Percentiles rank a stretch among this genome's conserved stretches.
Evolutionary conservation across 2,797 vertebrate species (phyloP).

Genomic region (Benthosema pterotum): DNA sequence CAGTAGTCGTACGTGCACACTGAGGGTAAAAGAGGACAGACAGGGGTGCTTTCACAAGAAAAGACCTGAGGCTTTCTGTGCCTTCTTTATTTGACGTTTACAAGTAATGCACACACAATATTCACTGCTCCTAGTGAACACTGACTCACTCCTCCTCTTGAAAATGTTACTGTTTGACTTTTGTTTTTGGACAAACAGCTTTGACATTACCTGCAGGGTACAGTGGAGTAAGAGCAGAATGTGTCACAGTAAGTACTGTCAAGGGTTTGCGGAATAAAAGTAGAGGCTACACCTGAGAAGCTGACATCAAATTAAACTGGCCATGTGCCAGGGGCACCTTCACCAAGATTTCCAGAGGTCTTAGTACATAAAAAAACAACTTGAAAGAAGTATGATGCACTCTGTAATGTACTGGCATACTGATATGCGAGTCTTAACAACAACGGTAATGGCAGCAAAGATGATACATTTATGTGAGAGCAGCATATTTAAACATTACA

Average conservation of each 20-base stretch:
- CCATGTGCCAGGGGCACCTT: too few species aligned
- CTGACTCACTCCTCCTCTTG: slow-evolving; percentile 34
- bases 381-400: slow-evolving; percentile 16
- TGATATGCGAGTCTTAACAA: slow-evolving; percentile 1
- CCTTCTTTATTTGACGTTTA: slow-evolving; percentile 69
- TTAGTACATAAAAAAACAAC: slow-evolving; percentile 23
- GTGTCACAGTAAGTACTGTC: slow-evolving; percentile 39
- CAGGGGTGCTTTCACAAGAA: slow-evolving; percentile 31
- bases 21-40: not conserved
- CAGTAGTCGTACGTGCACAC: too few species aligned
- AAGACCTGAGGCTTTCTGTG: slow-evolving; percentile 43
- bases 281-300: slow-evolving; percentile 60
- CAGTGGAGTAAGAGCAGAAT: not conserved
- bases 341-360: slow-evolving; percentile 12
- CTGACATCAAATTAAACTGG: slow-evolving; percentile 35
- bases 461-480: slow-evolving; percentile 31
- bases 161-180: slow-evolving; percentile 37
- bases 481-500: slow-evolving; percentile 53
- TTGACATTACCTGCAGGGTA: slow-evolving; percentile 42
- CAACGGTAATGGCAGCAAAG: slow-evolving; percentile 45
- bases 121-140: slow-evolving; percentile 26
- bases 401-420: slow-evolving; percentile 21
- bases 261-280: slow-evolving; percentile 42
- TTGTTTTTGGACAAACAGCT: slow-evolving; percentile 54
- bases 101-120: slow-evolving; percentile 51